Percentiles rank a stretch among this genome's conserved stretches.
Conservation (phyloP, 2,888 invertebrate species). For the Lepeophtheirus nordmannii region DNA sequence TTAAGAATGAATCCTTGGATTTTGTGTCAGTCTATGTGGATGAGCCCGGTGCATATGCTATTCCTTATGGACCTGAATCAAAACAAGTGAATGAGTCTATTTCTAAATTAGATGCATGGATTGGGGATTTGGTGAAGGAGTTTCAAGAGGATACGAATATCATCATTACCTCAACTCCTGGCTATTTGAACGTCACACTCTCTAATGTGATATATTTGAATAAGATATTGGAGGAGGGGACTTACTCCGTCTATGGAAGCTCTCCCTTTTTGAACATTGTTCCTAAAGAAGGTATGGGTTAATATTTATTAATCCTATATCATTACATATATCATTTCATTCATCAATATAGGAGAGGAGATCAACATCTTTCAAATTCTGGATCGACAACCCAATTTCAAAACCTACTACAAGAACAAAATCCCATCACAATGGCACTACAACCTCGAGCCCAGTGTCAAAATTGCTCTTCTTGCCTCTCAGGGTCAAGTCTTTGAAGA, state of each 20-base stretch:
- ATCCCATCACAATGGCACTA: background rate
- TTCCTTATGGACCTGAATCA: background rate
- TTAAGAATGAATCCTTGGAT: background rate
- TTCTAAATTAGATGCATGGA: background rate
- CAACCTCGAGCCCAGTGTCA: background rate
- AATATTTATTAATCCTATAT: too few relatives aligned
- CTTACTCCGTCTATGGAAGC: background rate
- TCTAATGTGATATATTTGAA: background rate
- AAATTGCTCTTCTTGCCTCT: background rate
- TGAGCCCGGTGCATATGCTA: background rate
- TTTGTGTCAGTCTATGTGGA: conserved; percentile 3
- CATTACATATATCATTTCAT: background rate
- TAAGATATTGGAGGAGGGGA: background rate
- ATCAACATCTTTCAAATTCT: background rate
- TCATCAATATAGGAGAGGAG: background rate
- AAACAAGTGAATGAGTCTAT: background rate
- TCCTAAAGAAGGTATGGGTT: background rate
- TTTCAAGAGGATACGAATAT: background rate
- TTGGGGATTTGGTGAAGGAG: background rate
- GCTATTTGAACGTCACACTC: background rate
- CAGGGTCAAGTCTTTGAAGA: background rate
- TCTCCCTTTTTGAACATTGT: background rate
- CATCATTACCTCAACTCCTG: background rate
- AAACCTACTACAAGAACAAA: background rate
- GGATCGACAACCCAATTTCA: background rate